These are phyloP conservation scores for Trichopoda pennipes DNA, from an alignment of 2,888 invertebrate genomes.

Conservation along the genomic window DNA sequence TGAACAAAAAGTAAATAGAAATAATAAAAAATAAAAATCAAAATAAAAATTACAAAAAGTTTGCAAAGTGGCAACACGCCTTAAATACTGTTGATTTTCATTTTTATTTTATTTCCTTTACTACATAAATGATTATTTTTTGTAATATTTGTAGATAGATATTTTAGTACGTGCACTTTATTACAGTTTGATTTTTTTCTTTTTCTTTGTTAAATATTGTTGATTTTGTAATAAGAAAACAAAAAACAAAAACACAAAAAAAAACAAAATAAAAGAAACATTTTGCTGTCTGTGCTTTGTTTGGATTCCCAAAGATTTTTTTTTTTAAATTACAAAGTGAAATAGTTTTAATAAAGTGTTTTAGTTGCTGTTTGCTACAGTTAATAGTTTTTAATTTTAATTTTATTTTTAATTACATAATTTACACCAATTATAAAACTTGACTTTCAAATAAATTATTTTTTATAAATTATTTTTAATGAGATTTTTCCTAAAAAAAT, in stretches of 20 bases:
- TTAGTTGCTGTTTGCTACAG: constrained; percentile 17
- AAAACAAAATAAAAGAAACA: no score
- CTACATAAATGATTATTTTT: constrained; percentile 42
- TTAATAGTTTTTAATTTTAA: not conserved
- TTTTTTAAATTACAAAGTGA: constrained; percentile 25
- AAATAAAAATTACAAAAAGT: constrained; percentile 15
- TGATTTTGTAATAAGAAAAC: constrained; percentile 47
- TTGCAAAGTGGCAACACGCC: constrained; percentile 61
- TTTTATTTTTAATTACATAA: constrained; percentile 56
- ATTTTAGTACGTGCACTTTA: constrained; percentile 57
- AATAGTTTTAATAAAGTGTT: constrained; percentile 57
- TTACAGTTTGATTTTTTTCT: constrained; percentile 34
- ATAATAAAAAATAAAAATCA: not conserved
- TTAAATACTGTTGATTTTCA: constrained; percentile 49
- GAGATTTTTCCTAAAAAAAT: constrained; percentile 20
- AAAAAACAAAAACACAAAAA: no score
- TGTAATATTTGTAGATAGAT: constrained; percentile 3
- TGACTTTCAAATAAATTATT: constrained; percentile 50
- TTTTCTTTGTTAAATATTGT: constrained; percentile 22
- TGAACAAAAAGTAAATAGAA: constrained; percentile 26
- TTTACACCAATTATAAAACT: constrained; percentile 56
- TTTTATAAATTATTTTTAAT: constrained; percentile 44
- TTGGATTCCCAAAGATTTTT: constrained; percentile 37
- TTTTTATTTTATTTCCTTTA: constrained; percentile 41
- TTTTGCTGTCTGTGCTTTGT: not conserved